These are phyloP conservation scores for Acrocephalus kingi DNA, from an alignment of 2,113 vertebrate genomes.

Conservation along the genomic window DNA sequence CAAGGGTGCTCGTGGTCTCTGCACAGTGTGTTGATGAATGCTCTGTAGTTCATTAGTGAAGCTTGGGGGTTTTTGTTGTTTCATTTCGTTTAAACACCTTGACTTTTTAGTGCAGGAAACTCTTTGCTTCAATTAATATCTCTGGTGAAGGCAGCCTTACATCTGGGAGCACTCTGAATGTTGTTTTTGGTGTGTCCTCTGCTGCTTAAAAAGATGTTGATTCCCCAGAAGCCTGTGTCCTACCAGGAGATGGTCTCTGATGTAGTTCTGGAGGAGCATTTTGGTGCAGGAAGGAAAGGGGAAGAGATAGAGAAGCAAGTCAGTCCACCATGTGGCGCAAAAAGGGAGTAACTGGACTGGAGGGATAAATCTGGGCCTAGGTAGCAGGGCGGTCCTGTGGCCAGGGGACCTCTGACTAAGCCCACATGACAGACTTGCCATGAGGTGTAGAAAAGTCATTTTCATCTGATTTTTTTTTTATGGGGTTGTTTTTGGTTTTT, in stretches of 20 bases:
- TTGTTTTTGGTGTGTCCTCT: neutral
- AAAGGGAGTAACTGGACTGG: neutral
- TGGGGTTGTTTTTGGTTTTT: neutral
- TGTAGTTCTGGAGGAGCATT: neutral
- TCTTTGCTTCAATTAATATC: neutral
- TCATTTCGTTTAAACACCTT: neutral
- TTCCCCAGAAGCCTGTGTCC: neutral
- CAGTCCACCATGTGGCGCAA: neutral
- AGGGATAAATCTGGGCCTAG: neutral
- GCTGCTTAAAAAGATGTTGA: neutral
- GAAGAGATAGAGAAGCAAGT: neutral
- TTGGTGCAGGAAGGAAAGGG: neutral
- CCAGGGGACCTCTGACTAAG: neutral
- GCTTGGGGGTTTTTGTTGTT: neutral
- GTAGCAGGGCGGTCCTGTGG: accelerated
- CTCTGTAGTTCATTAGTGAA: neutral
- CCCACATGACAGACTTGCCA: neutral
- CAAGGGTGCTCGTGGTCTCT: accelerated
- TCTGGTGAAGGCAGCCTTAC: neutral
- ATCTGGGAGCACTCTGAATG: neutral
- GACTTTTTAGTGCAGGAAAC: neutral
- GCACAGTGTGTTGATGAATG: neutral
- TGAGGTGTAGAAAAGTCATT: neutral
- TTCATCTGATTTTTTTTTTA: neutral
- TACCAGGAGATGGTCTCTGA: neutral